A percentile compares a stretch with the other conserved stretches of the same genome.
These are phyloP conservation scores for Cossypha niveicapilla DNA, from an alignment of 2,797 vertebrate species.

Conservation along the genomic window DNA sequence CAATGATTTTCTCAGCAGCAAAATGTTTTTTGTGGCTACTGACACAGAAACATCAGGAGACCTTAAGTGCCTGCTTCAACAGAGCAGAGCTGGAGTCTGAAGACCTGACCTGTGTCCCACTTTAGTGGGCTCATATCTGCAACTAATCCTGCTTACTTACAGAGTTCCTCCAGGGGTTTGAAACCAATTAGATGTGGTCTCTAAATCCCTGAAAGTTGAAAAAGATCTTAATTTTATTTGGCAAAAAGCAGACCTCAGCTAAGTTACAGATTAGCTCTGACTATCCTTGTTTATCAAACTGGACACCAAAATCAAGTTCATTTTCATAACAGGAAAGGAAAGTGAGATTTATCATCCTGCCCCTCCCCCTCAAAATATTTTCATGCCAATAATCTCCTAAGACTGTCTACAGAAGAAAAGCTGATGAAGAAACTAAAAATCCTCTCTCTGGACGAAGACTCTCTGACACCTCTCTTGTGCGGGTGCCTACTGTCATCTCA, in stretches of 20 bases:
- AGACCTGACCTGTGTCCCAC: slow-evolving; percentile 43
- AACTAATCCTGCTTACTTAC: slow-evolving; percentile 38
- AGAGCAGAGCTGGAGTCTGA: slow-evolving; percentile 50
- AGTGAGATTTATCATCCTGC: slow-evolving; percentile 38
- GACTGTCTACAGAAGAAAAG: slow-evolving; percentile 36
- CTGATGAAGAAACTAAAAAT: slow-evolving; percentile 5
- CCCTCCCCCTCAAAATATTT: not conserved
- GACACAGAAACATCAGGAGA: slow-evolving; percentile 69
- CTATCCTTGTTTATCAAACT: slow-evolving; percentile 19
- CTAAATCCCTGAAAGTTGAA: slow-evolving; percentile 30
- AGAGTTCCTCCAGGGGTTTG: slow-evolving; percentile 11
- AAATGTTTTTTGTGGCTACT: slow-evolving; percentile 43
- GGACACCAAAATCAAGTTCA: slow-evolving; percentile 40
- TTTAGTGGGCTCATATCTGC: slow-evolving; percentile 36
- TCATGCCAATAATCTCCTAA: slow-evolving; percentile 12
- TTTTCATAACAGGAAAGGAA: slow-evolving; percentile 18
- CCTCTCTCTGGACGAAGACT: slow-evolving; percentile 34
- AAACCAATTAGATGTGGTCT: slow-evolving; percentile 34
- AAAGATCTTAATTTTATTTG: slow-evolving; percentile 52
- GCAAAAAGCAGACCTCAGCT: slow-evolving; percentile 44
- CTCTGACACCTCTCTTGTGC: not conserved
- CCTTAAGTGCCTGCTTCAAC: slow-evolving; percentile 73
- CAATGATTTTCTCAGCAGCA: slow-evolving; percentile 38
- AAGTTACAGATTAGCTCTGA: slow-evolving; percentile 33
- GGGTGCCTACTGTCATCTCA: slow-evolving; percentile 31